Base-by-base conservation (phyloP, 2,113 vertebrate species). In the Aphyosemion australe region DNA sequence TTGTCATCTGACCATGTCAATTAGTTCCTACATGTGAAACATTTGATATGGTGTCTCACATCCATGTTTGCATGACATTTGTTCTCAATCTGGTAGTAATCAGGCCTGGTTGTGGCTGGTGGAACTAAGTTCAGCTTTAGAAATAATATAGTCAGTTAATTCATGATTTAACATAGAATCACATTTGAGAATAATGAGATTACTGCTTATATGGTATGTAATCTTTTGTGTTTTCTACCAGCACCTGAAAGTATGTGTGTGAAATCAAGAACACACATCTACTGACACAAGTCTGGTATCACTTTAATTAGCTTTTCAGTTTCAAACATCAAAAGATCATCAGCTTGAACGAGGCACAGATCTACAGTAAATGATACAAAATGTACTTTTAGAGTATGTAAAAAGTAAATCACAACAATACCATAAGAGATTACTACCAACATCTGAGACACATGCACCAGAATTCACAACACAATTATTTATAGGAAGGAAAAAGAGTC, bases 241-340 rank as follows among this genome's bases (percentile, higher is more conserved):
- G n/a, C n/a, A n/a, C n/a, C n/a, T n/a, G n/a, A n/a, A n/a, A n/a
- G 26, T 26, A 5, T 47, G 45, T 18, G 10, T 55, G 4, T 10
- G 9, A 0, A 55, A 12, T 9, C 31, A 37, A 18, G 34, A 12
- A 69, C 46, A 37, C 59, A 73, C 0, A 71, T 58, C 32, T 31
- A 67, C 39, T 19, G 41, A 63, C 43, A 64, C 54, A 31, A 67
- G 65, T 57, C 58, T 59, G 42, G 64, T 65, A 74, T 76, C 41
- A 65, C 64, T 88, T 87, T 88, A 83, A 84, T 88, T 65, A 54
- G 72, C 64, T 60, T 75, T 74, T 74, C 60, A 78, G 48, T 69
- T 84, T 37, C 9, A 74, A 84, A 87, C 84, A 82, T 74, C 59
- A 64, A 77, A 37, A 76, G 64, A 59, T 78, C 77, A 79, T 62